phyloP scores from a whole-genome alignment of 2,888 invertebrate species.

The Thalpophila matura region DNA sequence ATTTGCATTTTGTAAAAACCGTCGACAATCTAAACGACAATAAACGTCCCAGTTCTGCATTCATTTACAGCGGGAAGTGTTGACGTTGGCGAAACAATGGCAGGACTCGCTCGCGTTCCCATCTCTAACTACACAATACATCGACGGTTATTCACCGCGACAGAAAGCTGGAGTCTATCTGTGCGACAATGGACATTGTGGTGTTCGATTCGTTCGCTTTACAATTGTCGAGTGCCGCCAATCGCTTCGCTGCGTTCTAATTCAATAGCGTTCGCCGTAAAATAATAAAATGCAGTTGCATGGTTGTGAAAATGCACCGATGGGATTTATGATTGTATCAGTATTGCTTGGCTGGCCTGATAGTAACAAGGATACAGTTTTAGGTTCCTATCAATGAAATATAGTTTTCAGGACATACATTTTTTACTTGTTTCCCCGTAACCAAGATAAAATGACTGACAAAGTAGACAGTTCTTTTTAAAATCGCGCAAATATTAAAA shows the following conservation, averaged over 20 bases:
- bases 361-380: neutral
- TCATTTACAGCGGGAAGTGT: conserved; percentile 79
- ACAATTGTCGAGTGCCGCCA: conserved; percentile 59
- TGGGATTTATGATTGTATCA: conserved; percentile 43
- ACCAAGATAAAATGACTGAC: too few relatives aligned
- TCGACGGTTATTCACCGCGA: conserved; percentile 67
- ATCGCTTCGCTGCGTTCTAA: conserved; percentile 69
- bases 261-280: conserved; percentile 65
- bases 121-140: conserved; percentile 74
- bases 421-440: too few relatives aligned
- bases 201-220: conserved; percentile 63
- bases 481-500: too few relatives aligned
- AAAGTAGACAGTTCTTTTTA: too few relatives aligned
- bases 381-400: too few relatives aligned
- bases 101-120: conserved; percentile 72
- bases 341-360: conserved; percentile 8
- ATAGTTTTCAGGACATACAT: too few relatives aligned
- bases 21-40: conserved; percentile 74
- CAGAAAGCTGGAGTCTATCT: conserved; percentile 62
- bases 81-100: conserved; percentile 76
- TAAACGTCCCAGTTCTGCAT: conserved; percentile 75
- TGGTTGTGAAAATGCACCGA: conserved; percentile 44
- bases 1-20: conserved; percentile 71
- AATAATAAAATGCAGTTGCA: conserved; percentile 62
- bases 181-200: conserved; percentile 69